Percentiles rank a stretch among this genome's conserved stretches.
phyloP scores from a whole-genome alignment of 2,888 invertebrate species.

The Odontocerum albicorne region DNA sequence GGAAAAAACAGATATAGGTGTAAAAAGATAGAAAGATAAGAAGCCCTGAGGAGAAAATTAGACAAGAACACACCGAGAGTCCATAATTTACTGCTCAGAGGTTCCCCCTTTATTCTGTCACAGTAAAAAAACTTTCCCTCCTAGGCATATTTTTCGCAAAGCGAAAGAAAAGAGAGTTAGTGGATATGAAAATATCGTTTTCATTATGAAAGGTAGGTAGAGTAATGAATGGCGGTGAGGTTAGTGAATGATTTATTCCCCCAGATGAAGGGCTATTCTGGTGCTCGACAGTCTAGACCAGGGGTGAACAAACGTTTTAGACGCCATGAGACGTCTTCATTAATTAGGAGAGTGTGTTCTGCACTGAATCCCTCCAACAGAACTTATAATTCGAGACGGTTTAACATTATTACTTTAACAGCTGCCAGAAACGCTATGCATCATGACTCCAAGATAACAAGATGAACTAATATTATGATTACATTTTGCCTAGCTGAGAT shows the following conservation, averaged over 20 bases:
- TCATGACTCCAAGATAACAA: too few relatives aligned
- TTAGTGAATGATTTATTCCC: slow-evolving; percentile 13
- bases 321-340: too few relatives aligned
- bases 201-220: slow-evolving; percentile 14
- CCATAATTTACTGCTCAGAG: slow-evolving; percentile 26
- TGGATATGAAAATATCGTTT: slow-evolving; percentile 27
- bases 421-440: too few relatives aligned
- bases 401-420: too few relatives aligned
- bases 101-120: slow-evolving; percentile 23
- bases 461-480: too few relatives aligned
- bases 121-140: slow-evolving; percentile 13
- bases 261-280: neutral
- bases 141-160: slow-evolving; percentile 18
- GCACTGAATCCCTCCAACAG: too few relatives aligned
- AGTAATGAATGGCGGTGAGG: slow-evolving; percentile 10
- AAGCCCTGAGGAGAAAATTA: slow-evolving; percentile 29
- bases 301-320: too few relatives aligned
- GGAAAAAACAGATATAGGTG: neutral
- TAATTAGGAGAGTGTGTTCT: too few relatives aligned
- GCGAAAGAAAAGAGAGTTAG: slow-evolving; percentile 4
- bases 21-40: slow-evolving; percentile 16
- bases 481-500: too few relatives aligned
- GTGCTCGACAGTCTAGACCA: slow-evolving; percentile 5
- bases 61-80: slow-evolving; percentile 22
- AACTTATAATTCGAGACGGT: too few relatives aligned